phyloP scores from a whole-genome alignment of 1,140 invertebrate genomes.

The Forficula auricularia region DNA sequence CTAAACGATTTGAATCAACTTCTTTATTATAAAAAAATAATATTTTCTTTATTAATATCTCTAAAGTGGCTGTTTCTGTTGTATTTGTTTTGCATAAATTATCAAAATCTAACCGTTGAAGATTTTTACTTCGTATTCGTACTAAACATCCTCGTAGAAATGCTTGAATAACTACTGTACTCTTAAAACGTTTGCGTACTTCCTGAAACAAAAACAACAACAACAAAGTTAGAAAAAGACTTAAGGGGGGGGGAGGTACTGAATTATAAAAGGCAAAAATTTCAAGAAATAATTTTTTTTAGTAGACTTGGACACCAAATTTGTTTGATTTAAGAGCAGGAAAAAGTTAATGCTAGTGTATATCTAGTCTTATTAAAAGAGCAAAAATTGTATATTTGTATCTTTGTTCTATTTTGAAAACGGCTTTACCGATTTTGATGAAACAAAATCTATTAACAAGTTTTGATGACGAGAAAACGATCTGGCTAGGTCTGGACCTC shows the following conservation, averaged over 20 bases:
- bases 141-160: constrained; percentile 55
- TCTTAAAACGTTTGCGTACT: constrained; percentile 43
- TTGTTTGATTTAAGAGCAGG: not conserved
- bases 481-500: too few species aligned
- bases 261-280: not conserved
- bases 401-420: too few species aligned
- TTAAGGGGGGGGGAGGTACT: too few species aligned
- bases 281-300: not conserved
- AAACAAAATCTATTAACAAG: too few species aligned
- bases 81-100: constrained; percentile 27
- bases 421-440: too few species aligned
- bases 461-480: too few species aligned
- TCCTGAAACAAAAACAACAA: constrained; percentile 30
- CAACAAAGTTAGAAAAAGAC: not conserved
- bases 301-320: not conserved
- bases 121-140: constrained; percentile 43
- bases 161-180: constrained; percentile 58
- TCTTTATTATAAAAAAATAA: constrained; percentile 59
- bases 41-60: constrained; percentile 37
- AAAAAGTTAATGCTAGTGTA: not conserved
- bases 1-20: constrained; percentile 51
- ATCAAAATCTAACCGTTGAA: constrained; percentile 51
- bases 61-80: constrained; percentile 31
- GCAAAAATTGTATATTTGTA: not conserved
- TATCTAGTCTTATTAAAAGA: not conserved